Percentiles rank a stretch among this genome's conserved stretches.
phyloP scores from a whole-genome alignment of 2,888 invertebrate species.

The Pandemis corylana region DNA sequence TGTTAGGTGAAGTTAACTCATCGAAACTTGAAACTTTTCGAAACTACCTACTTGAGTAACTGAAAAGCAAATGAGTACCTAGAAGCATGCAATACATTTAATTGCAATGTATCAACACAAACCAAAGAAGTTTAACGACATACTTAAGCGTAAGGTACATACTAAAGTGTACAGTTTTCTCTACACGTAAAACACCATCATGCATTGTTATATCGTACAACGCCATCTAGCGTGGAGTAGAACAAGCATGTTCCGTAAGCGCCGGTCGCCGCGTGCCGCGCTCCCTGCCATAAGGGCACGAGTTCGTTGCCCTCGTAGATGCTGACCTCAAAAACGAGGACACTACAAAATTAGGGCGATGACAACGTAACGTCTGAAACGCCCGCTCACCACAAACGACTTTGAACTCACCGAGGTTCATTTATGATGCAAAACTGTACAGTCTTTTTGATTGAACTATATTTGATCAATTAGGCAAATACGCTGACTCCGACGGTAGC shows the following conservation, averaged over 20 bases:
- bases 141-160: neutral
- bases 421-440: slow-evolving; percentile 57
- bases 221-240: slow-evolving; percentile 78
- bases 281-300: slow-evolving; percentile 83
- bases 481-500: slow-evolving; percentile 80
- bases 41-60: neutral
- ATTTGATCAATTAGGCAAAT: slow-evolving; percentile 85
- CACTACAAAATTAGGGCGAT: slow-evolving; percentile 87
- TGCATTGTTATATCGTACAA: slow-evolving; percentile 41
- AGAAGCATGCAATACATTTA: neutral
- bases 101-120: neutral
- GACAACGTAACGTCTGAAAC: slow-evolving; percentile 82
- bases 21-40: neutral
- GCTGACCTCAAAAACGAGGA: slow-evolving; percentile 90
- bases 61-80: neutral
- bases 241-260: slow-evolving; percentile 50
- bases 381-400: slow-evolving; percentile 64
- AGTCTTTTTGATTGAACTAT: slow-evolving; percentile 66
- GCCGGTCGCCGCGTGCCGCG: slow-evolving; percentile 60
- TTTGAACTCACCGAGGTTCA: slow-evolving; percentile 58
- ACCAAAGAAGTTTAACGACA: neutral
- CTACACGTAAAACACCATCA: slow-evolving; percentile 3
- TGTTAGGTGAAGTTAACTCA: neutral
- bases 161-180: slow-evolving; percentile 11
- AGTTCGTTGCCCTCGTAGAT: slow-evolving; percentile 85